Conservation (phyloP, 2,797 vertebrate species). For the Clarias laeviceps region DNA sequence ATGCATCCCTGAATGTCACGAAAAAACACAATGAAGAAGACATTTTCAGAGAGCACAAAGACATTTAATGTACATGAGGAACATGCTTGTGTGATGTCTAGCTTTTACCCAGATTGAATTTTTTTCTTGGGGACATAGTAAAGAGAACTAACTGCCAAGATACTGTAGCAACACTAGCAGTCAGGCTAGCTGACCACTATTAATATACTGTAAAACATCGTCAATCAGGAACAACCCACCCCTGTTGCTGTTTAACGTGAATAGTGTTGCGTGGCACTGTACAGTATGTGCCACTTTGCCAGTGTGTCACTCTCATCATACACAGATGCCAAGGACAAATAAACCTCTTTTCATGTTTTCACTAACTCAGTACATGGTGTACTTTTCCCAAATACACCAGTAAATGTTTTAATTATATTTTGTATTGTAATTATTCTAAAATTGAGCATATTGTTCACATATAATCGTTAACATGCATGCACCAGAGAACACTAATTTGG, state of each 20-base stretch:
- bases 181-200: too few species aligned
- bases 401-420: background rate
- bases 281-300: too few species aligned
- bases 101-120: slow-evolving; percentile 2
- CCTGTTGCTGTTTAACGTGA: too few species aligned
- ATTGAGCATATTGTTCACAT: background rate
- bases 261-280: too few species aligned
- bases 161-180: too few species aligned
- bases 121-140: background rate
- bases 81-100: background rate
- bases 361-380: background rate
- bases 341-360: background rate
- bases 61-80: slow-evolving; percentile 13
- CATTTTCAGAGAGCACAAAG: background rate
- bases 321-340: too few species aligned
- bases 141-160: background rate
- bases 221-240: too few species aligned
- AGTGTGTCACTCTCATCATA: background rate
- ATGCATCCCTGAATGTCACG: background rate
- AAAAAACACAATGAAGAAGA: slow-evolving; percentile 12
- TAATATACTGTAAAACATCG: too few species aligned
- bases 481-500: slow-evolving; percentile 1
- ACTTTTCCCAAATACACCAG: background rate
- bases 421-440: background rate
- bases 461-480: slow-evolving; percentile 17